These are phyloP conservation scores for Cylindroiulus punctatus DNA, from an alignment of 2,888 invertebrate species.

Conservation along the genomic window DNA sequence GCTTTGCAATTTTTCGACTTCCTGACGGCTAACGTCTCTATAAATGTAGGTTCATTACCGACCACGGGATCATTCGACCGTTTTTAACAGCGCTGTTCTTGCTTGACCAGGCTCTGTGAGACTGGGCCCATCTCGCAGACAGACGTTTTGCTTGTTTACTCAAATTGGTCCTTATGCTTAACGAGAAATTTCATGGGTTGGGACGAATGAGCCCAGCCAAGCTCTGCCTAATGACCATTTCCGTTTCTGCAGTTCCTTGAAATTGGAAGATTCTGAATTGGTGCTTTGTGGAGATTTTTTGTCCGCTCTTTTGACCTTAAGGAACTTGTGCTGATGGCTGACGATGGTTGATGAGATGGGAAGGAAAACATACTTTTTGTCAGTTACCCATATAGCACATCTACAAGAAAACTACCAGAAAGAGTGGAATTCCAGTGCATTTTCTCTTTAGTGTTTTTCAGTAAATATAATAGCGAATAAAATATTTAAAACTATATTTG, in stretches of 20 bases:
- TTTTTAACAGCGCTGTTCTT: conserved; percentile 28
- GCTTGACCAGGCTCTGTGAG: conserved; percentile 12
- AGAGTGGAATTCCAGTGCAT: too few relatives aligned
- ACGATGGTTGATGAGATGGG: not conserved
- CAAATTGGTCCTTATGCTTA: conserved; percentile 35
- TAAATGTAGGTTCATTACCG: conserved; percentile 39
- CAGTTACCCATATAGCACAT: too few relatives aligned
- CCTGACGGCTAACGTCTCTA: conserved; percentile 41
- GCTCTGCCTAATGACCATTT: conserved; percentile 40
- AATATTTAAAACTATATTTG: too few relatives aligned
- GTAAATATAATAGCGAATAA: too few relatives aligned
- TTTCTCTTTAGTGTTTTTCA: too few relatives aligned
- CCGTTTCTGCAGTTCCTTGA: not conserved
- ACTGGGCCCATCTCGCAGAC: not conserved
- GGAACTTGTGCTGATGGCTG: not conserved
- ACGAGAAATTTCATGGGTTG: conserved; percentile 30
- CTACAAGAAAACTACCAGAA: too few relatives aligned
- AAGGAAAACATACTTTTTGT: too few relatives aligned
- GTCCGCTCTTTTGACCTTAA: not conserved
- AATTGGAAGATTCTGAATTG: conserved; percentile 4
- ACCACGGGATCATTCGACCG: conserved; percentile 45
- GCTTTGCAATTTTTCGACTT: conserved; percentile 29
- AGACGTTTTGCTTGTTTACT: not conserved
- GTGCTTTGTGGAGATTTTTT: conserved; percentile 6
- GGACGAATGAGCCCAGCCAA: not conserved